phyloP scores from a whole-genome alignment of 2,113 vertebrate genomes.

The Archocentrus centrarchus region DNA sequence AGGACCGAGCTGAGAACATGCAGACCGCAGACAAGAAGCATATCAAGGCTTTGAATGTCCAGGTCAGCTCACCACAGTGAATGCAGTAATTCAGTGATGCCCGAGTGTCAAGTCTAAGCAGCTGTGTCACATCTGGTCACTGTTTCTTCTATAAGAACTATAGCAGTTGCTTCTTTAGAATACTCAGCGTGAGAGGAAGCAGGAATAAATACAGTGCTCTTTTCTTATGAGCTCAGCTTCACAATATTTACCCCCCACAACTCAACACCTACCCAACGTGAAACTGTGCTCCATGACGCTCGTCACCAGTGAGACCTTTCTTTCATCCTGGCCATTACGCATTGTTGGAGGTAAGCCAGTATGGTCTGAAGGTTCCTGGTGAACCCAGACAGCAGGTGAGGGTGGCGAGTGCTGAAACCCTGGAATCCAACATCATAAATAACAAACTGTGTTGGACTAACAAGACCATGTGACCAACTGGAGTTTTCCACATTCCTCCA shows the following conservation, averaged over 20 bases:
- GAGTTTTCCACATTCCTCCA: conserved; percentile 62
- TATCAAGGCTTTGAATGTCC: not conserved
- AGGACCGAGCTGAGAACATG: not conserved
- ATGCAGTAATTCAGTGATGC: conserved; percentile 35
- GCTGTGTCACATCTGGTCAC: conserved; percentile 68
- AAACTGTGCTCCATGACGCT: conserved; percentile 44
- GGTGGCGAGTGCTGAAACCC: conserved; percentile 55
- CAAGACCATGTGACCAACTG: conserved; percentile 56
- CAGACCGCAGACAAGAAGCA: not conserved
- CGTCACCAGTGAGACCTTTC: conserved; percentile 25
- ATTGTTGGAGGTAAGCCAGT: conserved; percentile 20
- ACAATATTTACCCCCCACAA: not conserved
- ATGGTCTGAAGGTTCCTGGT: conserved; percentile 45
- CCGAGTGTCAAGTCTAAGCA: conserved; percentile 56
- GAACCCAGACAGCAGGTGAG: conserved; percentile 65
- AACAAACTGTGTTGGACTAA: conserved; percentile 60
- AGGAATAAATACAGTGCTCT: conserved; percentile 36
- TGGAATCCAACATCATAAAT: conserved; percentile 69
- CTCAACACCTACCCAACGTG: conserved; percentile 20
- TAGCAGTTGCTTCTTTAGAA: conserved; percentile 38
- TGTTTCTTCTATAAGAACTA: conserved; percentile 67
- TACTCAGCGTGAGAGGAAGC: conserved; percentile 47
- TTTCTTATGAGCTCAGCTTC: conserved; percentile 33
- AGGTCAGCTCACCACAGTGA: not conserved
- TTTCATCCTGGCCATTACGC: conserved; percentile 12